These are phyloP conservation scores for Oophaga sylvatica DNA, from an alignment of 2,797 vertebrate species.

Conservation along the genomic window DNA sequence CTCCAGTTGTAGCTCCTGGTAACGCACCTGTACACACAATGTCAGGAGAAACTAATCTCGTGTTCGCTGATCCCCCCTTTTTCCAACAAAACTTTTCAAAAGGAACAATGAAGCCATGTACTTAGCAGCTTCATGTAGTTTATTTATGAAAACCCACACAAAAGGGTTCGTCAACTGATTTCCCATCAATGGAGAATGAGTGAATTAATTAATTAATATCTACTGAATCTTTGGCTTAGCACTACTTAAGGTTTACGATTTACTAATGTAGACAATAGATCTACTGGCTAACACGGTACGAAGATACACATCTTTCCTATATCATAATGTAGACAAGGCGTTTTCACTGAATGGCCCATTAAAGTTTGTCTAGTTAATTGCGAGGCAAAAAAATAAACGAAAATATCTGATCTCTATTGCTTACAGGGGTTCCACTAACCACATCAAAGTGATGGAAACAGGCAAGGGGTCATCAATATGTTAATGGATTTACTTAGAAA, in stretches of 20 bases:
- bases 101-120: not conserved
- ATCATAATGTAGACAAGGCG: not conserved
- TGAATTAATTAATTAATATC: not conserved
- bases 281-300: too few relatives aligned
- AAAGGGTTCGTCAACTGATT: not conserved
- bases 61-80: not conserved
- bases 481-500: not conserved
- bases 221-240: not conserved
- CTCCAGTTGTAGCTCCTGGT: not conserved
- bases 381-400: not conserved
- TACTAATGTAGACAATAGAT: not conserved
- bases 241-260: not conserved
- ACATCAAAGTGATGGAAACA: not conserved
- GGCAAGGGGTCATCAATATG: not conserved
- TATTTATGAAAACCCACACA: not conserved
- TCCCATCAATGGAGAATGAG: constrained; percentile 2
- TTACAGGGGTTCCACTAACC: not conserved
- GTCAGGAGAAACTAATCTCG: not conserved
- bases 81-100: not conserved
- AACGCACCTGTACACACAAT: not conserved
- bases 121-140: not conserved
- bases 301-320: too few relatives aligned
- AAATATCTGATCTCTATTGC: not conserved
- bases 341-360: not conserved
- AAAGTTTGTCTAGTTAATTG: not conserved